Conservation (phyloP, 2,888 invertebrate genomes). For the Drosophila basisetae region DNA sequence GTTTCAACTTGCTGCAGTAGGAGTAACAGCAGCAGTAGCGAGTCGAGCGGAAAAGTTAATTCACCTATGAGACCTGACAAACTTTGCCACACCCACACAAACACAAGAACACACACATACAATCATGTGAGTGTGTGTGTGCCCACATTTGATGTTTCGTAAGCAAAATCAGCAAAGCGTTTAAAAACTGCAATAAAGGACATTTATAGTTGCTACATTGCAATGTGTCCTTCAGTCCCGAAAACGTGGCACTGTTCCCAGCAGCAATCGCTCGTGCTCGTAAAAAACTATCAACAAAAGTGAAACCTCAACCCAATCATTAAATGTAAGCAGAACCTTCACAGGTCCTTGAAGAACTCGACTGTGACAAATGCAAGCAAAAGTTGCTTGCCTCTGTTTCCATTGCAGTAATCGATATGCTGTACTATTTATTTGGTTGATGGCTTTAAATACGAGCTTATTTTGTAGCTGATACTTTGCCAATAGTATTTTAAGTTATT, state of each 20-base stretch:
- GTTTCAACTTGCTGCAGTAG: constrained; percentile 35
- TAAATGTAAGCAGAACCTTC: constrained; percentile 42
- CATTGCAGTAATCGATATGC: background rate
- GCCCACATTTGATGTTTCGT: constrained; percentile 65
- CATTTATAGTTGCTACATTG: constrained; percentile 74
- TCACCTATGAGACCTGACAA: constrained; percentile 80
- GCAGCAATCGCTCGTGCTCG: constrained; percentile 43
- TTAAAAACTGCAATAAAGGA: constrained; percentile 78
- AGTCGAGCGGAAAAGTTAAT: constrained; percentile 78
- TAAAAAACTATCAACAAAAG: constrained; percentile 66
- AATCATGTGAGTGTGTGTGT: constrained; percentile 2
- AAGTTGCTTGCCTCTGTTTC: background rate
- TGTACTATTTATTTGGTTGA: background rate
- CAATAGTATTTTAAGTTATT: background rate
- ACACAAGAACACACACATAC: constrained; percentile 16
- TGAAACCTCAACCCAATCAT: constrained; percentile 58
- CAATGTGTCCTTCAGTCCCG: constrained; percentile 48
- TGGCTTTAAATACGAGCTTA: constrained; percentile 1
- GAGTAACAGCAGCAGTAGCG: constrained; percentile 39
- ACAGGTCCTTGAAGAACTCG: constrained; percentile 25
- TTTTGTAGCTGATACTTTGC: background rate
- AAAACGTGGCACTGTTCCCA: constrained; percentile 32
- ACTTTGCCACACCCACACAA: constrained; percentile 60
- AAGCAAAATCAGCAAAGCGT: constrained; percentile 78
- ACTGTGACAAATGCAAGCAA: constrained; percentile 16